Evolutionary conservation across 1,140 invertebrate genomes (phyloP).

Genomic region (Diorhabda sublineata): DNA sequence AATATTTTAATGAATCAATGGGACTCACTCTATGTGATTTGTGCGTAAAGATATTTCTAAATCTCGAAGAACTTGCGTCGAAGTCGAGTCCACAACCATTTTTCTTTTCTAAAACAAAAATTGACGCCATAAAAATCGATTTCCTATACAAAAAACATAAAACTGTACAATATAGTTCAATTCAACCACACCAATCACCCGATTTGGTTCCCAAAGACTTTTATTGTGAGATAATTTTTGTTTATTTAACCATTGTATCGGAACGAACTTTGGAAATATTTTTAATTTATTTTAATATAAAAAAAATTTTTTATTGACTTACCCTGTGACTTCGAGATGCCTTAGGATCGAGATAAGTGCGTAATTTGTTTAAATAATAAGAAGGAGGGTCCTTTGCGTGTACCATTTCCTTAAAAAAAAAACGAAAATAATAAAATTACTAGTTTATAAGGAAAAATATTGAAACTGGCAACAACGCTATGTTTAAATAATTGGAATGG

Average conservation of each 20-base stretch:
- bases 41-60: constrained; percentile 97
- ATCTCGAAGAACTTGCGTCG: constrained; percentile 95
- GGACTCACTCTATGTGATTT: constrained; percentile 95
- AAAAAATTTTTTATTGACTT: constrained; percentile 46
- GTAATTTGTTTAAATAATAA: constrained; percentile 89
- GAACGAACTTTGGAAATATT: not conserved
- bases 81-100: constrained; percentile 94
- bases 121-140: no score
- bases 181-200: no score
- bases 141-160: no score
- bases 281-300: not conserved
- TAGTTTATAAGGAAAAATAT: not conserved
- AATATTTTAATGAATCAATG: no score
- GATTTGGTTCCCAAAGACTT: no score
- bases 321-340: constrained; percentile 91
- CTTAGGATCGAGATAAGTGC: constrained; percentile 93
- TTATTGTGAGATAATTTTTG: no score
- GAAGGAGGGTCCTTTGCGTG: constrained; percentile 94
- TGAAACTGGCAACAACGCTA: no score
- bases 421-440: constrained; percentile 12
- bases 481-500: no score
- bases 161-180: no score
- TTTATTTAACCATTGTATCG: not conserved
- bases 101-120: constrained; percentile 83
- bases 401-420: constrained; percentile 80